A percentile compares a stretch with the other conserved stretches of the same genome.
Evolutionary conservation across 2,888 invertebrate genomes (phyloP).

Genomic region (Mesorhabditis belari): DNA sequence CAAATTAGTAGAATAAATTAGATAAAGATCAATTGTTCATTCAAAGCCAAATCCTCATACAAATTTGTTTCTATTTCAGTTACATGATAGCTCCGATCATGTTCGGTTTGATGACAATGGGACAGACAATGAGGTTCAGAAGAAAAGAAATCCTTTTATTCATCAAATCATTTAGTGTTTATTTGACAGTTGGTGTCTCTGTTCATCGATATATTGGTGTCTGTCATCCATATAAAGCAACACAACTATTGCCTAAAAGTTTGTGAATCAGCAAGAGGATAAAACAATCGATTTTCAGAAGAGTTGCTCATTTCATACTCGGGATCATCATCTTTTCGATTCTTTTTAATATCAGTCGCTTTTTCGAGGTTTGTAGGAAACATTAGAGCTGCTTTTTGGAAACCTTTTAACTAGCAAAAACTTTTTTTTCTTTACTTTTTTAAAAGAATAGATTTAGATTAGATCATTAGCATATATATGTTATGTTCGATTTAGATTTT

Average conservation of each 20-base stretch:
- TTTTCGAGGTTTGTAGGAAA: slow-evolving; percentile 31
- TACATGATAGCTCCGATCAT: slow-evolving; percentile 41
- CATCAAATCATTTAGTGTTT: slow-evolving; percentile 34
- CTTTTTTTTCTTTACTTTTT: neutral
- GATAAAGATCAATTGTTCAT: too few species aligned
- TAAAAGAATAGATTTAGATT: too few species aligned
- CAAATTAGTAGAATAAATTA: too few species aligned
- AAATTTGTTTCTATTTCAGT: slow-evolving; percentile 20
- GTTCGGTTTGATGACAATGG: slow-evolving; percentile 45
- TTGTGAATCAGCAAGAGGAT: too few species aligned
- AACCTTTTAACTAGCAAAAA: neutral
- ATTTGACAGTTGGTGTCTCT: slow-evolving; percentile 48
- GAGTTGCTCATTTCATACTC: slow-evolving; percentile 34
- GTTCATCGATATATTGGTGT: slow-evolving; percentile 48
- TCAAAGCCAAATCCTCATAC: neutral
- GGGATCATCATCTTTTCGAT: slow-evolving; percentile 32
- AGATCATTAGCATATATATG: too few species aligned
- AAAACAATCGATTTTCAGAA: neutral
- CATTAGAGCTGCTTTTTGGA: neutral
- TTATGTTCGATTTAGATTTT: too few species aligned
- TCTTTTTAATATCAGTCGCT: slow-evolving; percentile 41
- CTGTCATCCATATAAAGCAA: slow-evolving; percentile 41
- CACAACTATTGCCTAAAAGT: slow-evolving; percentile 22
- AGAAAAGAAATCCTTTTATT: neutral
- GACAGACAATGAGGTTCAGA: slow-evolving; percentile 40